Percentiles rank a stretch among this genome's conserved stretches.
phyloP scores from a whole-genome alignment of 2,113 vertebrate genomes.

The Castor canadensis region DNA sequence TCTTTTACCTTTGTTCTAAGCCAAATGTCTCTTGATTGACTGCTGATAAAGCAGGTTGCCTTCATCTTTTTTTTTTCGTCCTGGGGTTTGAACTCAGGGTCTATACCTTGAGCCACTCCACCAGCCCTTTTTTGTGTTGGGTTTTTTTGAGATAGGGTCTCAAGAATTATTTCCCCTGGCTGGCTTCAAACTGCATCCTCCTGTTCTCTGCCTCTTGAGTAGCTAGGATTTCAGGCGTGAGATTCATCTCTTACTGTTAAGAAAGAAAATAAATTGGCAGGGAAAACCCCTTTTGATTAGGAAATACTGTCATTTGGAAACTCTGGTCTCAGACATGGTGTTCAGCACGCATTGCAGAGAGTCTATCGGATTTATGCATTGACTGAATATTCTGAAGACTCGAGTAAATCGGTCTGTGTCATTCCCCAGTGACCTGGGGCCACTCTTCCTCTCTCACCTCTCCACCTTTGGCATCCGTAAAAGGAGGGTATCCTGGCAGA shows the following conservation, averaged over 20 bases:
- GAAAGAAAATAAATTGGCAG: constrained; percentile 6
- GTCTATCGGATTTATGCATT: neutral
- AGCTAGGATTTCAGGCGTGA: too few relatives aligned
- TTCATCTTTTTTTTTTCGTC: too few relatives aligned
- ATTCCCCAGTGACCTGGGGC: neutral
- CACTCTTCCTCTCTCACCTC: neutral
- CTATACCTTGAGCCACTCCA: too few relatives aligned
- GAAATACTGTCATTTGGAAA: neutral
- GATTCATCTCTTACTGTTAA: neutral
- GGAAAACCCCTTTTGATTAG: neutral
- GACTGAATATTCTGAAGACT: neutral
- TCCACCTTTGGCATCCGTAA: neutral
- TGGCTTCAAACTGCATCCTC: too few relatives aligned
- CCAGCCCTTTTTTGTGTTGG: too few relatives aligned
- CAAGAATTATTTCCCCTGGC: too few relatives aligned
- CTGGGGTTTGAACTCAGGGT: too few relatives aligned
- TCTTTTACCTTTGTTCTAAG: constrained; percentile 35
- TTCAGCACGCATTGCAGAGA: neutral
- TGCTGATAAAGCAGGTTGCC: neutral
- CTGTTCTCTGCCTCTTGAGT: too few relatives aligned
- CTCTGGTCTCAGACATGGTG: neutral
- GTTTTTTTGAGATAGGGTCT: too few relatives aligned
- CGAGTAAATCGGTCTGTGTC: neutral
- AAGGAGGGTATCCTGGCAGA: neutral
- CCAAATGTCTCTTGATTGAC: constrained; percentile 23